Evolutionary conservation across 1,140 invertebrate species (phyloP).

Genomic region (Idris sp.): DNA sequence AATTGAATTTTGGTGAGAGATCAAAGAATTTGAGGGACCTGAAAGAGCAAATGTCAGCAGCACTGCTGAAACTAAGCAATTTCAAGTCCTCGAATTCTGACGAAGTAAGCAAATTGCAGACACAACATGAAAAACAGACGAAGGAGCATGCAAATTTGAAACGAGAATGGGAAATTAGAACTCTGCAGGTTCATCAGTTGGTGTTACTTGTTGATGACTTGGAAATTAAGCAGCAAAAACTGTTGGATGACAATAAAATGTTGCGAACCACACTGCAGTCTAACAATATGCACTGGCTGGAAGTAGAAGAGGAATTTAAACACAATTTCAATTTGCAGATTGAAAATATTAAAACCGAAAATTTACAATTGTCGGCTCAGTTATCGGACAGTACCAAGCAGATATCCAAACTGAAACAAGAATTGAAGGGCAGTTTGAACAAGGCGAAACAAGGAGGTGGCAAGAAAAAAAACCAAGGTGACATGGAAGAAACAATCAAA

Average conservation of each 20-base stretch:
- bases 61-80: neutral
- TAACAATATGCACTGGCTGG: slow-evolving; percentile 36
- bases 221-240: slow-evolving; percentile 39
- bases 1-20: slow-evolving; percentile 4
- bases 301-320: slow-evolving; percentile 37
- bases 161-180: slow-evolving; percentile 28
- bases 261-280: slow-evolving; percentile 12
- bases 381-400: slow-evolving; percentile 14
- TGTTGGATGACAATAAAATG: slow-evolving; percentile 52
- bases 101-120: slow-evolving; percentile 4
- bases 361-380: neutral
- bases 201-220: slow-evolving; percentile 32
- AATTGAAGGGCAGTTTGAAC: slow-evolving; percentile 10
- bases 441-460: slow-evolving; percentile 1
- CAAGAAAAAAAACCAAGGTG: slow-evolving; percentile 12
- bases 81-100: no score
- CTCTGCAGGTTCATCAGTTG: slow-evolving; percentile 30
- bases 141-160: slow-evolving; percentile 31
- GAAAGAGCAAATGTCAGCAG: neutral
- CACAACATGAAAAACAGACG: slow-evolving; percentile 18
- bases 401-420: slow-evolving; percentile 2
- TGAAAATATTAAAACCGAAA: neutral
- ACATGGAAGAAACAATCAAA: slow-evolving; percentile 11
- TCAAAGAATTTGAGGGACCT: slow-evolving; percentile 9
- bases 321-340: slow-evolving; percentile 8